Evolutionary conservation across 2,113 vertebrate species (phyloP).

Genomic region (Chinchilla lanigera): DNA sequence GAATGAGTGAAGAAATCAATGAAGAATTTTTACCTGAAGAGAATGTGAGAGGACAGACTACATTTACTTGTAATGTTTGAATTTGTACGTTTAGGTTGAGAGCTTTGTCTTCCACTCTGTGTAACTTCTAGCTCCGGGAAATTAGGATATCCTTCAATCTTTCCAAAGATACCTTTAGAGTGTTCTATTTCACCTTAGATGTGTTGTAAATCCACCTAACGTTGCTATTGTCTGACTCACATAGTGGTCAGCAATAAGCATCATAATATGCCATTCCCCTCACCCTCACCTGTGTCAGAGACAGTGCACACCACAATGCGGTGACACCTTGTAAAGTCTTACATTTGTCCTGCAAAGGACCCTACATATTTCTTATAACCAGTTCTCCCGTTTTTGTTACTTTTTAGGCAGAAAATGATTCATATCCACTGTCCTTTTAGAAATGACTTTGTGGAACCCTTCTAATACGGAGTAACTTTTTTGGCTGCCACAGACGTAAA

Average conservation of each 20-base stretch:
- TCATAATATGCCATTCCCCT: background rate
- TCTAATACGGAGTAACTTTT: background rate
- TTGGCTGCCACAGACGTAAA: background rate
- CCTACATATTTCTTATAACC: background rate
- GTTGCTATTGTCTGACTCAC: background rate
- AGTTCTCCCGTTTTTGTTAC: background rate
- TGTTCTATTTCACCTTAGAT: background rate
- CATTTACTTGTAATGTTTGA: background rate
- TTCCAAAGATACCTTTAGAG: background rate
- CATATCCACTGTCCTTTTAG: background rate
- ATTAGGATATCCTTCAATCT: background rate
- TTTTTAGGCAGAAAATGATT: background rate
- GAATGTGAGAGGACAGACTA: background rate
- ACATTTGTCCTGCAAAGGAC: fast-evolving
- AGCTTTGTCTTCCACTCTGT: background rate
- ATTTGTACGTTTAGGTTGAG: background rate
- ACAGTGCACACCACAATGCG: background rate
- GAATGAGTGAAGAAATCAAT: background rate
- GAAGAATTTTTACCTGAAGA: background rate
- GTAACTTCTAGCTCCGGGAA: background rate
- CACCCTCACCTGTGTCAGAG: background rate
- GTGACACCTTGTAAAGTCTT: background rate
- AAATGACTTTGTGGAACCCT: background rate
- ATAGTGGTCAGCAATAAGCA: too few species aligned
- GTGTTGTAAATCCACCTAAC: background rate